A percentile compares a stretch with the other conserved stretches of the same genome.
Evolutionary conservation across 1,140 invertebrate genomes (phyloP).

Genomic region (Drosophila jambulina): DNA sequence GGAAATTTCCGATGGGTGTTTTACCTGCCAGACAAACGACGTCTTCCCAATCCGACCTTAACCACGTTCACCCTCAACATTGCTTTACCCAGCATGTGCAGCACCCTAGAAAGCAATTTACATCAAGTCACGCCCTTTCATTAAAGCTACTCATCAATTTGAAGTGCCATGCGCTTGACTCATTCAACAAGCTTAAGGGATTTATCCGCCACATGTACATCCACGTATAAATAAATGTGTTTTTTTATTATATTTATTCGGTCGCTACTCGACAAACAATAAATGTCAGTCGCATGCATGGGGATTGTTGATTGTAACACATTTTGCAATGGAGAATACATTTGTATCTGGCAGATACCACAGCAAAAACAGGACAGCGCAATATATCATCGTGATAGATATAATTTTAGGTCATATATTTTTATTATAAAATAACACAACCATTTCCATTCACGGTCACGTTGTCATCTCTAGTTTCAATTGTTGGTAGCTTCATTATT

Average conservation of each 20-base stretch:
- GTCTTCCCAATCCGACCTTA: constrained; percentile 23
- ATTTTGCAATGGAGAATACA: constrained; percentile 60
- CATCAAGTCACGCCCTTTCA: constrained; percentile 75
- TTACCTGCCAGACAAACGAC: constrained; percentile 51
- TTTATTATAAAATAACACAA: constrained; percentile 24
- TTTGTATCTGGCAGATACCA: constrained; percentile 66
- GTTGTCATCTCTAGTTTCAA: constrained; percentile 37
- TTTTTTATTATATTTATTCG: constrained; percentile 33
- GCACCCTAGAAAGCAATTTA: constrained; percentile 63
- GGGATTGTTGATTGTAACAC: constrained; percentile 64
- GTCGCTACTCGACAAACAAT: constrained; percentile 53
- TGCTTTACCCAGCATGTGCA: constrained; percentile 23
- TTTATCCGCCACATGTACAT: constrained; percentile 61
- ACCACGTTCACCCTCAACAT: constrained; percentile 5
- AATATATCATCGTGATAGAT: constrained; percentile 56
- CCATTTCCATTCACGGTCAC: constrained; percentile 21
- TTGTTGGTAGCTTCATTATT: constrained; percentile 35
- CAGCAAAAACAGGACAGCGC: constrained; percentile 48
- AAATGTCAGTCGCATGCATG: constrained; percentile 68
- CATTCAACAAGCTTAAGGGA: constrained; percentile 75
- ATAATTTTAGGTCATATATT: constrained; percentile 12
- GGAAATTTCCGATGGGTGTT: constrained; percentile 3
- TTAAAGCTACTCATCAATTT: constrained; percentile 80
- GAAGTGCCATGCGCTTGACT: constrained; percentile 65
- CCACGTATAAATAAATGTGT: constrained; percentile 21